Percentiles rank a stretch among this genome's conserved stretches.
Conservation (phyloP, 2,797 vertebrate species). For the Sebastes wilsoni region DNA sequence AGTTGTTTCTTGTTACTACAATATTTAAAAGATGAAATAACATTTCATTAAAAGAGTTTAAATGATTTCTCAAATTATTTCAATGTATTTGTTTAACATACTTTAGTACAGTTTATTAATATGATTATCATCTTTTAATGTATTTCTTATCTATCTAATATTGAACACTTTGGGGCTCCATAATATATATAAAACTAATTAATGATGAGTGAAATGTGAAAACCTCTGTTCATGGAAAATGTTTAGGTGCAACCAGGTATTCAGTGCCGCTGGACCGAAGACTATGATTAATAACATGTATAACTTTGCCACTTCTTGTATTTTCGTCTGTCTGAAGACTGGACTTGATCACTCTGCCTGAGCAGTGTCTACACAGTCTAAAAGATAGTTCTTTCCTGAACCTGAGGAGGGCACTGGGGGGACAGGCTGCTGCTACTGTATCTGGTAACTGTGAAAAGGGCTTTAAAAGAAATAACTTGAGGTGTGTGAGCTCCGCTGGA, state of each 20-base stretch:
- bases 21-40: too few relatives aligned
- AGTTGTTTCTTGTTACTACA: too few relatives aligned
- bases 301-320: neutral
- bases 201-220: too few relatives aligned
- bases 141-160: too few relatives aligned
- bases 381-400: slow-evolving; percentile 6
- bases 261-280: neutral
- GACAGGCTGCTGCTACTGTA: slow-evolving; percentile 7
- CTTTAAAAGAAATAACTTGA: slow-evolving; percentile 15
- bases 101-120: too few relatives aligned
- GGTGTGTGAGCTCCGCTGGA: slow-evolving; percentile 38
- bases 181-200: too few relatives aligned
- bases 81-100: too few relatives aligned
- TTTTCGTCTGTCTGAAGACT: neutral
- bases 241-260: too few relatives aligned
- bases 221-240: too few relatives aligned
- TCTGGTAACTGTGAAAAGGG: neutral
- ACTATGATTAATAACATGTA: neutral
- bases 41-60: fast-evolving
- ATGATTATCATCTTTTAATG: too few relatives aligned
- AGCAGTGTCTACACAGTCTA: neutral
- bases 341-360: neutral
- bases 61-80: too few relatives aligned
- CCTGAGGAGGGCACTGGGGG: slow-evolving; percentile 47
- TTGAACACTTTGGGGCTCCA: too few relatives aligned